These are phyloP conservation scores for Esox masquinongy DNA, from an alignment of 2,797 vertebrate genomes.

Conservation along the genomic window DNA sequence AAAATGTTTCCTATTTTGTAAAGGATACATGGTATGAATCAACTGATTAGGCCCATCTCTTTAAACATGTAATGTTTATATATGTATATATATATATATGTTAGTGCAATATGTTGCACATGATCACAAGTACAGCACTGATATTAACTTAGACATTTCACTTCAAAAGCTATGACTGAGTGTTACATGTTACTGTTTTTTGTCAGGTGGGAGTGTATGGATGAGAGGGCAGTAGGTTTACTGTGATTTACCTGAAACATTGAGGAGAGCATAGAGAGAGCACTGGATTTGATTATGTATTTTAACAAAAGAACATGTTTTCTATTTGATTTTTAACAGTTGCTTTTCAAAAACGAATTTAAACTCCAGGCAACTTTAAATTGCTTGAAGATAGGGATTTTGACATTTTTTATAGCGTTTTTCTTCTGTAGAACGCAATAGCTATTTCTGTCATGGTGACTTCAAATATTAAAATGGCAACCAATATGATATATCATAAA, in stretches of 20 bases:
- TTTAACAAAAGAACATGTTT: not conserved
- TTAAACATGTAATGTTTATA: not conserved
- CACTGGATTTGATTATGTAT: not conserved
- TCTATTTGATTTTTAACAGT: not conserved
- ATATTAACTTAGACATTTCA: not conserved
- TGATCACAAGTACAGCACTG: not conserved
- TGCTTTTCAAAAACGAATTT: not conserved
- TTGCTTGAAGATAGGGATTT: not conserved
- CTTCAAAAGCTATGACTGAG: not conserved
- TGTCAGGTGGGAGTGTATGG: not conserved
- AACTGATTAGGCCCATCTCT: not conserved
- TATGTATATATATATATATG: too few relatives aligned
- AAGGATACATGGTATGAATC: not conserved
- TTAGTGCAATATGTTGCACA: not conserved
- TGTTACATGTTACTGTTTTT: not conserved
- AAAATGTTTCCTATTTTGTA: conserved; percentile 27
- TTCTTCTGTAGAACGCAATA: not conserved
- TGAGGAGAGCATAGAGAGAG: not conserved
- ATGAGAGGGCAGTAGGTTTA: not conserved
- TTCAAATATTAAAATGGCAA: not conserved
- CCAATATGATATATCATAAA: not conserved
- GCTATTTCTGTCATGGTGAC: conserved; percentile 6
- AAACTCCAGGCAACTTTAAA: not conserved
- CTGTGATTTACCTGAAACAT: not conserved
- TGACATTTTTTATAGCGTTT: not conserved